Evolutionary conservation across 1,140 invertebrate genomes (phyloP), one percentile per base, ranked within the genome.

Genomic region (Lordiphosa collinella): DNA sequence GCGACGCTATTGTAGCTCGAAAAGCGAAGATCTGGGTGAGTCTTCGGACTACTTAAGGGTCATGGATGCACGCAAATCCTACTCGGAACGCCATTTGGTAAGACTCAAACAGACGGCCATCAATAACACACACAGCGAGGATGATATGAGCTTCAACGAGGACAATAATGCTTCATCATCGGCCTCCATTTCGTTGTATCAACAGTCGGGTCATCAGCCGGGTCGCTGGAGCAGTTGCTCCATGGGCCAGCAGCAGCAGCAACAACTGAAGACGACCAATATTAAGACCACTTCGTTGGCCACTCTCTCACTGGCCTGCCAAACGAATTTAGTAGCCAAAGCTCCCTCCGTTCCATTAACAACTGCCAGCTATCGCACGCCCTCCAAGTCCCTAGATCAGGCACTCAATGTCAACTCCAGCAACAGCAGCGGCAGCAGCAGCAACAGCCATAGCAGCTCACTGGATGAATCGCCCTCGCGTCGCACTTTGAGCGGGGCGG

Each of bases 81-180:
- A 89, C 31, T 89, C 88, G 32, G 88, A 89, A 18, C 58, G 88
- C 3, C 86, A 88, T 52, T 46, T 88, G 53, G 80, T 87, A 34
- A 75, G 76, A 44, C 68, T 89, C 7, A 88, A 88, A 40, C 88
- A 89, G 55, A 89, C 86, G 29, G 88, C 88, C 25, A 89, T 89
- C 0, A 89, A 73, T 12, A 88, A 84, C 34, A 88, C 74, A 8
- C 75, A 80, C 53, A 79, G 84, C 43, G 74, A 88, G 65, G 87
- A 88, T 29, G 87, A 87, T 37, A 73, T 82, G 37, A 88, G 79
- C 74, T 87, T 87, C 74, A 87, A 86, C 59, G 87, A 89, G 59
- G 87, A 88, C 76, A 87, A 88, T 85, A 86, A 86, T 74, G 25
- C 48, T 11, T 47, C 65, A 54, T 53, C 62, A 52, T 34, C 59